Conservation (phyloP, 2,797 vertebrate species). For the Orestias chungarensis region DNA sequence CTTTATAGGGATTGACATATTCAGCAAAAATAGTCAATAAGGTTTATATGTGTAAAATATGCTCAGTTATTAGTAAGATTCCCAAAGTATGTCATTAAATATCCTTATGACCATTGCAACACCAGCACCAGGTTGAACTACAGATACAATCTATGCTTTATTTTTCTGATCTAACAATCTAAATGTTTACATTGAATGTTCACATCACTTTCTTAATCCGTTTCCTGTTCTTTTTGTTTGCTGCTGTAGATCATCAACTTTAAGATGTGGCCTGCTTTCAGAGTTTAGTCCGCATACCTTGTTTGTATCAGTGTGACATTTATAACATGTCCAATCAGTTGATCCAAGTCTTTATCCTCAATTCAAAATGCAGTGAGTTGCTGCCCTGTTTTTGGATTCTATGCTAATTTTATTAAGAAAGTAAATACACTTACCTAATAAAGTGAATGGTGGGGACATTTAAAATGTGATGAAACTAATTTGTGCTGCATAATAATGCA, state of each 20-base stretch:
- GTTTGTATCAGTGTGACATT: background rate
- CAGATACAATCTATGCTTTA: too few species aligned
- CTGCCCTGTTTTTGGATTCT: background rate
- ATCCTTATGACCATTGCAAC: background rate
- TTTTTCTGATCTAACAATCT: too few species aligned
- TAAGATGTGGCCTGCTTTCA: too few species aligned
- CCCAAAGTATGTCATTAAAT: background rate
- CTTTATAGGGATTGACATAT: background rate
- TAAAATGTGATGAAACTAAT: constrained; percentile 1
- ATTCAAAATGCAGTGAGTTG: background rate
- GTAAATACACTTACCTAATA: background rate
- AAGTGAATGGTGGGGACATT: background rate
- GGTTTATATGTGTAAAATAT: background rate
- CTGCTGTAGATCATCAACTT: too few species aligned
- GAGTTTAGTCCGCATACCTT: background rate
- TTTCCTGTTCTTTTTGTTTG: too few species aligned
- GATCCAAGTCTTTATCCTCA: background rate
- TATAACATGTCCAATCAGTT: background rate
- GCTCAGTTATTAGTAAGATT: background rate
- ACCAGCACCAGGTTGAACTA: background rate
- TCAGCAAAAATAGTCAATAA: background rate
- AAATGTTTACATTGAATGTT: background rate
- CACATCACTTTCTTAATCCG: too few species aligned
- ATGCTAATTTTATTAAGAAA: background rate
- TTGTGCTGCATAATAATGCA: background rate